A percentile compares a stretch with the other conserved stretches of the same genome.
Evolutionary conservation across 1,140 invertebrate species (phyloP).

Genomic region (Hormaphis cornu): DNA sequence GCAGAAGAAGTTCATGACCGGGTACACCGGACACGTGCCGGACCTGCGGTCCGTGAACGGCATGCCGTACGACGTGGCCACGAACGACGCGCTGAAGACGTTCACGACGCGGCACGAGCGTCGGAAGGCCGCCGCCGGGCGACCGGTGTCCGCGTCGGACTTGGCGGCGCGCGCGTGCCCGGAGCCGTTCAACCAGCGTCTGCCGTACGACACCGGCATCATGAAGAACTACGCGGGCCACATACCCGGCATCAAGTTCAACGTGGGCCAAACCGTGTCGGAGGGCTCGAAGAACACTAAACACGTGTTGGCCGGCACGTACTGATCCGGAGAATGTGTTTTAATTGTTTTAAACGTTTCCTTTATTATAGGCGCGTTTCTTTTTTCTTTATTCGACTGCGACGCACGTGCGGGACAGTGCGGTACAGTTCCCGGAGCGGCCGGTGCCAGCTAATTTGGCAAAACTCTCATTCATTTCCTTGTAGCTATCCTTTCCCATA

Average conservation of each 20-base stretch:
- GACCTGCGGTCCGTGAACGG: not conserved
- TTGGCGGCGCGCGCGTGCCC: not conserved
- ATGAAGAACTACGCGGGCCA: constrained; percentile 2
- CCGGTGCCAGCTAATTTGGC: no score
- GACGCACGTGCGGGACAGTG: no score
- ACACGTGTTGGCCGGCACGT: no score
- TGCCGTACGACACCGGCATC: not conserved
- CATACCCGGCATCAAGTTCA: not conserved
- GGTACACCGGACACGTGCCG: not conserved
- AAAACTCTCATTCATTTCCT: no score
- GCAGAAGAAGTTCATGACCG: not conserved
- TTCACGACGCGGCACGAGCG: not conserved
- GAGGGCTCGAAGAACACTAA: not conserved
- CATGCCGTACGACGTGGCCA: not conserved
- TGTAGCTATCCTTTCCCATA: no score
- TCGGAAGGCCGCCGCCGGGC: not conserved
- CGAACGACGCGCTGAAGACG: not conserved
- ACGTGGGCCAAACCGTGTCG: not conserved
- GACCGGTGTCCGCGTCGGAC: no score
- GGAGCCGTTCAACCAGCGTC: not conserved
- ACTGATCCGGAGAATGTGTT: no score
- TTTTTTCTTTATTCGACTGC: no score
- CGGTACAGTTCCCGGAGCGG: no score
- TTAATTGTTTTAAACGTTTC: no score
- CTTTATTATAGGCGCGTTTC: no score